These are phyloP conservation scores for Lophura nycthemera DNA, from an alignment of 2,113 vertebrate species.

Conservation along the genomic window DNA sequence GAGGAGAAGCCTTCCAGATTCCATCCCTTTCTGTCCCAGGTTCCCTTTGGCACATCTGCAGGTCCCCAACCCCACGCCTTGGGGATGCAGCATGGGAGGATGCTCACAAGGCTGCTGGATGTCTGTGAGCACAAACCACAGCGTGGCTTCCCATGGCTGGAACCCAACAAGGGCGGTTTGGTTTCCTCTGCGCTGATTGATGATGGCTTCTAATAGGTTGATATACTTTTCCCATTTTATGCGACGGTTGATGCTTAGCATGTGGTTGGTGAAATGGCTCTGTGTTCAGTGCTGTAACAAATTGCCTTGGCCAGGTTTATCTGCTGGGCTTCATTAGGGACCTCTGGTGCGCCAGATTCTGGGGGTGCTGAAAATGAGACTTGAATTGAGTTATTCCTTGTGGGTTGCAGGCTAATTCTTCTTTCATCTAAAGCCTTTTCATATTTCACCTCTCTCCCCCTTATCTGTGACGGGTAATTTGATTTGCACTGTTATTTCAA, in stretches of 20 bases:
- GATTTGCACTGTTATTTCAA: slow-evolving; percentile 64
- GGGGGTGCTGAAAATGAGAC: background rate
- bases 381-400: background rate
- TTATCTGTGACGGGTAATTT: slow-evolving; percentile 31
- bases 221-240: background rate
- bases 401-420: background rate
- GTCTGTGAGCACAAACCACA: background rate
- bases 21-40: accelerated
- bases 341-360: background rate
- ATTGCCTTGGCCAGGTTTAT: background rate
- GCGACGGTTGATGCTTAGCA: background rate
- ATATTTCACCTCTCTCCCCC: slow-evolving; percentile 25
- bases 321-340: background rate
- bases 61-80: background rate
- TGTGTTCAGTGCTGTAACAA: accelerated
- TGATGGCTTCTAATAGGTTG: background rate
- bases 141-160: background rate
- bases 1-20: background rate
- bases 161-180: background rate
- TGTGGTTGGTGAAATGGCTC: background rate
- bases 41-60: background rate
- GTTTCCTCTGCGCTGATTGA: background rate
- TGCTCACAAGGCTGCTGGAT: accelerated
- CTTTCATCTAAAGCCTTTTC: slow-evolving; percentile 59
- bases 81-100: background rate